A percentile compares a stretch with the other conserved stretches of the same genome.
phyloP scores from a whole-genome alignment of 2,797 vertebrate species.

The Gorsachius magnificus region DNA sequence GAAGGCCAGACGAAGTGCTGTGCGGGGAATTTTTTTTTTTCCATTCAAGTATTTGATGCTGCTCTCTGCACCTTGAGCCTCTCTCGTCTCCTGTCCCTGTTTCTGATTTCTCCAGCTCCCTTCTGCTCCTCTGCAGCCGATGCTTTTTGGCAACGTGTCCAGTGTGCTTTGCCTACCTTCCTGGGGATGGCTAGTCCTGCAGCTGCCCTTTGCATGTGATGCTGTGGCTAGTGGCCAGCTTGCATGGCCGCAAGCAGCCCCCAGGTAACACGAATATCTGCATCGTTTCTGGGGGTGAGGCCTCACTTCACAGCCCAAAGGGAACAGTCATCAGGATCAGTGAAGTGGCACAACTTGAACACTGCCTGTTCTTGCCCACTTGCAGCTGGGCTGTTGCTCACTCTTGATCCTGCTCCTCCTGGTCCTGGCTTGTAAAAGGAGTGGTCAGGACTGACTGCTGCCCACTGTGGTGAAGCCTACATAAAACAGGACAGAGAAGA shows the following conservation, averaged over 20 bases:
- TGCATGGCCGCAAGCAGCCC: background rate
- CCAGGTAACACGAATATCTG: background rate
- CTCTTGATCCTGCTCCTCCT: background rate
- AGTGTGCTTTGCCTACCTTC: background rate
- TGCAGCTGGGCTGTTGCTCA: background rate
- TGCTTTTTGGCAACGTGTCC: accelerated
- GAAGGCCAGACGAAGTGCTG: accelerated
- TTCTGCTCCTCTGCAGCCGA: accelerated
- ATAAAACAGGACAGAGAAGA: background rate
- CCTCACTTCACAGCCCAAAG: background rate
- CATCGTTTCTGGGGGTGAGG: background rate
- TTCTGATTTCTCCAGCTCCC: background rate
- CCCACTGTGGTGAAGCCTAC: background rate
- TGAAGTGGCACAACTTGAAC: accelerated
- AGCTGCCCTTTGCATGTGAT: background rate
- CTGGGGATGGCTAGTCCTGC: background rate
- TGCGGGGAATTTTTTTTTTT: background rate
- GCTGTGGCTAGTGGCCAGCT: background rate
- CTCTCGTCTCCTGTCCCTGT: background rate
- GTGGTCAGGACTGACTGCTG: background rate
- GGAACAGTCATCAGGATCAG: background rate
- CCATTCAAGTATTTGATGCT: background rate
- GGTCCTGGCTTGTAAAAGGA: background rate
- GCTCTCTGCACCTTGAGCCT: background rate
- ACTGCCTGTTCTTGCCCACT: background rate